Base-by-base conservation (phyloP, 2,888 invertebrate species). In the Zygothrica quintamaculata region DNA sequence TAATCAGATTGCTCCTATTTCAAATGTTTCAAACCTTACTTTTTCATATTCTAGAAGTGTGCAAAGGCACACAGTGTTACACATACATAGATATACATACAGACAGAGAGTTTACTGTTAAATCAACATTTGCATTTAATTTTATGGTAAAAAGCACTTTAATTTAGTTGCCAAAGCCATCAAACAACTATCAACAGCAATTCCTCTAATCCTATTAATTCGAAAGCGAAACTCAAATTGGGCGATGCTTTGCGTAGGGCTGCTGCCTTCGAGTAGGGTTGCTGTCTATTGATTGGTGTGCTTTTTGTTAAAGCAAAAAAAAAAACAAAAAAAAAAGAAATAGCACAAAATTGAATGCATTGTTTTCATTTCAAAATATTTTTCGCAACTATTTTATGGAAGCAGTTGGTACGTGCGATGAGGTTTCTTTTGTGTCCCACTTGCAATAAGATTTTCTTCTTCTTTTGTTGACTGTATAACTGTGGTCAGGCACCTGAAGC, bases 111-210 rank as follows among this genome's bases (percentile, higher is more conserved):
- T 22, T 12, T 34, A 39, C 42, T 44, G 56, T 39, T 74, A 76
- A 80, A 69, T 77, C 87, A 81, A 86, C 84, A 86, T 81, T 81
- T 81, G 84, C 87, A 67, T 81, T 81, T 80, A 74, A 86, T 81
- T 81, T 86, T 68, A 86, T 80, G 81, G 81, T 73, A 77, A 80
- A 81, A 81, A 74, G 74, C 87, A 81, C 87, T 81, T 81, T 77
- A 86, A 81, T 81, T 86, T 86, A 74, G 79, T 84, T 86, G 66
- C 62, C 67, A 70, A 77, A 70, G 51, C 61, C 73, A 75, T 85
- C 69, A 62, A 80, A 69, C 56, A 62, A 60, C 51, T 56, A 52
- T 65, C 72, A 53, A 60, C 57, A 39, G 53, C 47, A 67, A 67
- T 62, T 57, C 44, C 55, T 60, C 84, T 76, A 80, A 80, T 80